Conservation (phyloP, 2,113 vertebrate species). For the Bos indicus region DNA sequence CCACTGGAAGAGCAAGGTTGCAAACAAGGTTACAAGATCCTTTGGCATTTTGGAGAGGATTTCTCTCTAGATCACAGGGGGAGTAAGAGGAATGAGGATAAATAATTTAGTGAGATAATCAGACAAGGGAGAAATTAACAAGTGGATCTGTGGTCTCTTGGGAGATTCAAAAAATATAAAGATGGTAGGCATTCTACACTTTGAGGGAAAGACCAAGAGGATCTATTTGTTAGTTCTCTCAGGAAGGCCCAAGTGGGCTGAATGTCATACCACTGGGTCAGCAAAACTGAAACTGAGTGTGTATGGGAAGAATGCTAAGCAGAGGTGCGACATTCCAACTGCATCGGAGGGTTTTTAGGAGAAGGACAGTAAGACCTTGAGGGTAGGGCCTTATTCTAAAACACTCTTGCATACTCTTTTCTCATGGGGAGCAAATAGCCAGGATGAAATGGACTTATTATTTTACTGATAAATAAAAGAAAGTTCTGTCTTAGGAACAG, state of each 20-base stretch:
- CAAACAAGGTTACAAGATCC: background rate
- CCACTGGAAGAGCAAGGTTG: background rate
- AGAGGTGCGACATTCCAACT: background rate
- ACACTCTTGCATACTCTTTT: background rate
- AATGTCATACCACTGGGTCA: background rate
- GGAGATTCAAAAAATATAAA: background rate
- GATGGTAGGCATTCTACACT: background rate
- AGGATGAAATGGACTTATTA: slow-evolving; percentile 13
- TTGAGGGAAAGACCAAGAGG: background rate
- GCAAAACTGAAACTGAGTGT: background rate
- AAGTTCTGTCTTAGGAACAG: background rate
- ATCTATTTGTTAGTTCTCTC: background rate
- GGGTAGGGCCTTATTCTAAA: background rate
- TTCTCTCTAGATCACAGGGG: background rate
- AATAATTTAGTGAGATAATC: background rate
- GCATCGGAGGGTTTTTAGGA: background rate
- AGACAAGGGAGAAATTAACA: background rate
- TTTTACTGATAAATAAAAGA: slow-evolving; percentile 12
- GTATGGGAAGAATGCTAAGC: slow-evolving; percentile 41
- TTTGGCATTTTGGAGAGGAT: background rate
- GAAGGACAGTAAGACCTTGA: slow-evolving; percentile 57
- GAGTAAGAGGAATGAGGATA: background rate
- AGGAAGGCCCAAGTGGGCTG: background rate
- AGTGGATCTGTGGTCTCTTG: background rate
- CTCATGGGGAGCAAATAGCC: background rate